These are phyloP conservation scores for Rhipidura dahli DNA, from an alignment of 2,113 vertebrate genomes.

Conservation along the genomic window DNA sequence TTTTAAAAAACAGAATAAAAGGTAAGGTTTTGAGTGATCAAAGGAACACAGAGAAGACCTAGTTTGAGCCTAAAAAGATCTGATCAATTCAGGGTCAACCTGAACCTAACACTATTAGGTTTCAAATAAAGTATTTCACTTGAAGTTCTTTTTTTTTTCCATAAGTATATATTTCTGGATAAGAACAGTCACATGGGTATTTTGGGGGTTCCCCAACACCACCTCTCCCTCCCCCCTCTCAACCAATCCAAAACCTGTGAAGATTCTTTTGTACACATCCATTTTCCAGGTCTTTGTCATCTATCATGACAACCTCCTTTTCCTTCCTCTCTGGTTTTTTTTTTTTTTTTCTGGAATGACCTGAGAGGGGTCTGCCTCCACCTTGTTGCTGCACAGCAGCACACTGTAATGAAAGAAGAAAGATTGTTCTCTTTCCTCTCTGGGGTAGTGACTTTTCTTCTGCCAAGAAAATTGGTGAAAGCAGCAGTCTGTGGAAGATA, in stretches of 20 bases:
- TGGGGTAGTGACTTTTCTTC: background rate
- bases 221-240: fast-evolving
- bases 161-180: background rate
- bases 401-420: background rate
- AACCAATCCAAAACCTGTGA: background rate
- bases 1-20: background rate
- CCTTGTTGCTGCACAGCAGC: background rate
- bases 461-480: background rate
- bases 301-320: background rate
- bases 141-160: background rate
- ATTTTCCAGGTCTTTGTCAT: background rate
- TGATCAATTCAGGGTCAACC: background rate
- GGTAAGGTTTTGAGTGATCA: fast-evolving
- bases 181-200: background rate
- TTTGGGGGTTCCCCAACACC: fast-evolving
- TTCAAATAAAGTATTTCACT: background rate
- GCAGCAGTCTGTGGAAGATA: background rate
- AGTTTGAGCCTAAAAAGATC: background rate
- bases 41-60: background rate
- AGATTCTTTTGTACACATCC: background rate
- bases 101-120: background rate
- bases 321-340: background rate
- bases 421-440: background rate
- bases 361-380: background rate
- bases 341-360: background rate